phyloP scores from a whole-genome alignment of 2,888 invertebrate species.

The Cerastis leucographa region DNA sequence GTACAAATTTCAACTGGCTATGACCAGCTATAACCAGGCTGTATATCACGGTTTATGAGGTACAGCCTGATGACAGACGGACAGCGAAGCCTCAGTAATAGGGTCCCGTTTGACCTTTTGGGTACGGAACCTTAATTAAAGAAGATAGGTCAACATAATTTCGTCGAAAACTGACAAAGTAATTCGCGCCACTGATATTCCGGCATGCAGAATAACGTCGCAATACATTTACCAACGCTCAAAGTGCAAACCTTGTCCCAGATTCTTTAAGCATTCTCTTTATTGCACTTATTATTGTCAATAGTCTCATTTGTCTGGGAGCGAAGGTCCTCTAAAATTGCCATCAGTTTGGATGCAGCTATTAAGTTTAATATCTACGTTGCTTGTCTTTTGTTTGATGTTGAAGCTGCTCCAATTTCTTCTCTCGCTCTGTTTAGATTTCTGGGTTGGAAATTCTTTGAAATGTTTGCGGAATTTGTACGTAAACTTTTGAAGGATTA shows the following conservation, averaged over 20 bases:
- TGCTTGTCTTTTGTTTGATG: slow-evolving; percentile 41
- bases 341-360: slow-evolving; percentile 48
- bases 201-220: slow-evolving; percentile 27
- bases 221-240: slow-evolving; percentile 41
- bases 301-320: slow-evolving; percentile 55
- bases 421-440: background rate
- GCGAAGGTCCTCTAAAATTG: slow-evolving; percentile 45
- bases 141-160: slow-evolving; percentile 5
- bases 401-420: slow-evolving; percentile 39
- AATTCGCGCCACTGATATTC: slow-evolving; percentile 26
- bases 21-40: no score
- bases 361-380: slow-evolving; percentile 50
- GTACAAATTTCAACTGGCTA: no score
- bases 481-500: background rate
- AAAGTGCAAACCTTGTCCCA: slow-evolving; percentile 65
- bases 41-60: no score
- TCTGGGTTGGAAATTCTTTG: background rate
- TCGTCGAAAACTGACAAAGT: slow-evolving; percentile 12
- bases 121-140: no score
- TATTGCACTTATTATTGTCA: slow-evolving; percentile 61
- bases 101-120: no score
- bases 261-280: slow-evolving; percentile 63
- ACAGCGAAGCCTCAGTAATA: no score
- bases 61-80: no score
- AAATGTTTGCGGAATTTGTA: slow-evolving; percentile 1